Percentiles rank a stretch among this genome's conserved stretches.
Evolutionary conservation across 1,140 invertebrate genomes (phyloP).

Genomic region (Drosophila pandora): DNA sequence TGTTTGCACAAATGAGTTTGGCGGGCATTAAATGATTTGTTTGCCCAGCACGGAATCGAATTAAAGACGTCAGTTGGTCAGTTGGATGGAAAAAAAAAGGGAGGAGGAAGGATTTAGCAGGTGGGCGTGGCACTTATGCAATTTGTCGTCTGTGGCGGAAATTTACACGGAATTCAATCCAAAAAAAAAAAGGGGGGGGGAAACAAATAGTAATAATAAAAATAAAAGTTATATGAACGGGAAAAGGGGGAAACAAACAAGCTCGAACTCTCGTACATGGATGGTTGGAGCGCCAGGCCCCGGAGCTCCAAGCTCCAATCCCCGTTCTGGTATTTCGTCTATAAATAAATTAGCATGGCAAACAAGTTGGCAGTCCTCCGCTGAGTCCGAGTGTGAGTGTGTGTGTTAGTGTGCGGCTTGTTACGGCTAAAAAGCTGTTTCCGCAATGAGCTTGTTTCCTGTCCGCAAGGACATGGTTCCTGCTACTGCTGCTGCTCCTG

Average conservation of each 20-base stretch:
- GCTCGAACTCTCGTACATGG: too few species aligned
- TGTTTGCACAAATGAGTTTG: conserved; percentile 71
- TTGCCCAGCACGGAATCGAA: conserved; percentile 67
- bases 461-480: conserved; percentile 71
- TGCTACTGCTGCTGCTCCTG: conserved; percentile 39
- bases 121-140: conserved; percentile 65
- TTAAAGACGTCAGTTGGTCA: conserved; percentile 40
- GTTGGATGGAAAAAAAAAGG: too few species aligned
- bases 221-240: background rate
- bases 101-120: conserved; percentile 11
- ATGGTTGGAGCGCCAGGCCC: too few species aligned
- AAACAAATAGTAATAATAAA: conserved; percentile 12
- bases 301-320: too few species aligned
- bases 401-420: conserved; percentile 55
- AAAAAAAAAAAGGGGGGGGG: conserved; percentile 13
- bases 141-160: conserved; percentile 79
- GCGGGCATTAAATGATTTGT: conserved; percentile 74
- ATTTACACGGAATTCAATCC: conserved; percentile 62
- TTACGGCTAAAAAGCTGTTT: conserved; percentile 80
- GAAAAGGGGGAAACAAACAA: background rate
- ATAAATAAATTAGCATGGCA: conserved; percentile 81
- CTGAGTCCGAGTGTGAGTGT: conserved; percentile 11
- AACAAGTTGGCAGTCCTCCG: conserved; percentile 63
- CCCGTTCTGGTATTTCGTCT: conserved; percentile 51
- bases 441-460: conserved; percentile 81